Evolutionary conservation across 1,140 invertebrate species (phyloP).

Genomic region (Mercenaria mercenaria): DNA sequence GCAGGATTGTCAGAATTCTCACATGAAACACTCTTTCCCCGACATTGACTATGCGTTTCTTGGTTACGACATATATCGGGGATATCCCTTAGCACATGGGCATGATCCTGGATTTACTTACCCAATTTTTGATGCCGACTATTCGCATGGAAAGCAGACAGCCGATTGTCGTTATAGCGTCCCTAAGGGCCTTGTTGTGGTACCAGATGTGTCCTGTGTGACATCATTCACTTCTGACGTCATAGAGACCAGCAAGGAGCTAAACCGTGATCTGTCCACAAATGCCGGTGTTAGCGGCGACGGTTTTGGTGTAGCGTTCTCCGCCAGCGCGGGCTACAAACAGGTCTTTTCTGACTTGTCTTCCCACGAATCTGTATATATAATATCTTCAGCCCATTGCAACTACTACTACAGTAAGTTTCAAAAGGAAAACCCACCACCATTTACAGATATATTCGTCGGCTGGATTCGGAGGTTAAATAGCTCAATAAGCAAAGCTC

Average conservation of each 20-base stretch:
- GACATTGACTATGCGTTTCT: neutral
- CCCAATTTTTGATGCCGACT: conserved; percentile 58
- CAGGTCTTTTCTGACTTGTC: conserved; percentile 18
- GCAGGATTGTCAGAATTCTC: conserved; percentile 34
- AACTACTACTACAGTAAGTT: conserved; percentile 58
- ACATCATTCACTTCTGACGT: conserved; percentile 47
- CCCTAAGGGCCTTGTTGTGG: conserved; percentile 43
- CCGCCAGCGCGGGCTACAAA: conserved; percentile 42
- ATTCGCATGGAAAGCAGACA: conserved; percentile 6
- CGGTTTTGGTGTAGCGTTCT: conserved; percentile 4
- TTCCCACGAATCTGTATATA: conserved; percentile 22
- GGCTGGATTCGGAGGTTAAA: neutral
- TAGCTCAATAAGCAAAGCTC: neutral
- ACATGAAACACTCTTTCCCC: neutral
- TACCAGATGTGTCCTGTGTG: conserved; percentile 62
- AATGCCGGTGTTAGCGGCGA: conserved; percentile 1
- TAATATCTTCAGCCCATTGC: conserved; percentile 53
- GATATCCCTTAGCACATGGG: conserved; percentile 11
- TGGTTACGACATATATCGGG: neutral
- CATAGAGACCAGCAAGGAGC: neutral
- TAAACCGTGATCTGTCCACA: neutral
- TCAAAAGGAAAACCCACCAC: neutral
- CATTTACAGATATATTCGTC: conserved; percentile 11
- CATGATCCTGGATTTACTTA: conserved; percentile 66
- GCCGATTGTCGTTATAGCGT: conserved; percentile 54